Evolutionary conservation across 2,888 invertebrate genomes (phyloP).

Genomic region (Eupithecia abbreviata): DNA sequence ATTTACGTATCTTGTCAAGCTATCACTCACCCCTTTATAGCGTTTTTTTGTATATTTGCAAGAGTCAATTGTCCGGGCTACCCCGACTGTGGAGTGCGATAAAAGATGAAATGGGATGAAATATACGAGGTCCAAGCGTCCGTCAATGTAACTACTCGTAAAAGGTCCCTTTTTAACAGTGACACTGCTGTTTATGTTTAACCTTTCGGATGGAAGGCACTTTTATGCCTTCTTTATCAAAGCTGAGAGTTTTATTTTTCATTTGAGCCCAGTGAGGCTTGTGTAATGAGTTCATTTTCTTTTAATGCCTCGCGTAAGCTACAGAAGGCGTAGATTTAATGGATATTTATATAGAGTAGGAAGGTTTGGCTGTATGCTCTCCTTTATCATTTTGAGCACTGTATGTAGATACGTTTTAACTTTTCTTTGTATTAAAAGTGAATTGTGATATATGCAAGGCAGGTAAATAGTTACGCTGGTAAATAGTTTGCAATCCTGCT

Average conservation of each 20-base stretch:
- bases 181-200: slow-evolving; percentile 53
- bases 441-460: neutral
- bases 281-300: slow-evolving; percentile 13
- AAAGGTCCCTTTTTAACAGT: slow-evolving; percentile 48
- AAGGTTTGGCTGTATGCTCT: neutral
- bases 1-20: slow-evolving; percentile 47
- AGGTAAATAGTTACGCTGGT: neutral
- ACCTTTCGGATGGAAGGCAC: slow-evolving; percentile 40
- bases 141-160: slow-evolving; percentile 61
- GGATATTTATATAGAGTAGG: slow-evolving; percentile 1
- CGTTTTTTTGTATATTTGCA: slow-evolving; percentile 58
- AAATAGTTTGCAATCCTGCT: neutral
- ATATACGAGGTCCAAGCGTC: slow-evolving; percentile 63
- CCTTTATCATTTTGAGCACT: neutral
- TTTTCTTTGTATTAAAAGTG: neutral
- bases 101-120: slow-evolving; percentile 75
- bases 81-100: slow-evolving; percentile 67
- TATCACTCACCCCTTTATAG: slow-evolving; percentile 53
- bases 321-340: slow-evolving; percentile 5
- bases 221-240: slow-evolving; percentile 43
- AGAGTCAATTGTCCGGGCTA: slow-evolving; percentile 67
- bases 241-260: slow-evolving; percentile 31
- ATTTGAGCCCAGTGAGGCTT: slow-evolving; percentile 23
- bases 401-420: neutral
- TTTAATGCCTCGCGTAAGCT: slow-evolving; percentile 7